Evolutionary conservation across 2,797 vertebrate species (phyloP).

Genomic region (Acestrorhynchus altus): DNA sequence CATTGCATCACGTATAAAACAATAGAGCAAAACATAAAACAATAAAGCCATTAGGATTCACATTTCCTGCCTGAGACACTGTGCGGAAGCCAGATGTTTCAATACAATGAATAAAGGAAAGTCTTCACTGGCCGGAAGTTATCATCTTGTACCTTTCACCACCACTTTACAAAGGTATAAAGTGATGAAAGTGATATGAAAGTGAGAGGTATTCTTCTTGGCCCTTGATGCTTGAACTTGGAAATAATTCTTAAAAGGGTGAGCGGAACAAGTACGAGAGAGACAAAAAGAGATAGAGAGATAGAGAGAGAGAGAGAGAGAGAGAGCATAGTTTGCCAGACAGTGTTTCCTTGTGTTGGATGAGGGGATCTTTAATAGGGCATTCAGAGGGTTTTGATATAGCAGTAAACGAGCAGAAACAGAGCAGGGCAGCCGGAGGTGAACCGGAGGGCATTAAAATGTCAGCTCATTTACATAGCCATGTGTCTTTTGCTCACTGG

Average conservation of each 20-base stretch:
- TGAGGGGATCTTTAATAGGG: constrained; percentile 31
- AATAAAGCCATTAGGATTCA: background rate
- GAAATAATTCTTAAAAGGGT: constrained; percentile 55
- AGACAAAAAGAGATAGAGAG: background rate
- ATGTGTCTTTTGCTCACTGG: constrained; percentile 13
- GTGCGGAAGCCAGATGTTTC: constrained; percentile 10
- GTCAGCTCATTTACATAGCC: constrained; percentile 16
- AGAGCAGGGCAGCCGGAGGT: constrained; percentile 26
- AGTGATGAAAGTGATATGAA: too few relatives aligned
- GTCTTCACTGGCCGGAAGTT: constrained; percentile 12
- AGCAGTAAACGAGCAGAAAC: constrained; percentile 27
- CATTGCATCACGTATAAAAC: constrained; percentile 68
- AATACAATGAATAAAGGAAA: background rate
- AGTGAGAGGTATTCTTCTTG: constrained; percentile 63
- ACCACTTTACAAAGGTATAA: too few relatives aligned
- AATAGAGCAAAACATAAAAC: constrained; percentile 74
- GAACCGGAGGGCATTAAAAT: constrained; percentile 32
- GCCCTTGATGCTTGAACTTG: constrained; percentile 63
- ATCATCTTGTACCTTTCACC: constrained; percentile 51
- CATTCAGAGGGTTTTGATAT: constrained; percentile 30
- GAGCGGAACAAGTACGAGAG: background rate
- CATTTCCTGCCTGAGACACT: background rate
- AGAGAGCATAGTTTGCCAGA: constrained; percentile 12
- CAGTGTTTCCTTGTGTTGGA: constrained; percentile 28
- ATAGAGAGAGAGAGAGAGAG: background rate